Percentiles rank a stretch among this genome's conserved stretches.
Evolutionary conservation across 1,140 invertebrate species (phyloP).

Genomic region (Hyles vespertilio): DNA sequence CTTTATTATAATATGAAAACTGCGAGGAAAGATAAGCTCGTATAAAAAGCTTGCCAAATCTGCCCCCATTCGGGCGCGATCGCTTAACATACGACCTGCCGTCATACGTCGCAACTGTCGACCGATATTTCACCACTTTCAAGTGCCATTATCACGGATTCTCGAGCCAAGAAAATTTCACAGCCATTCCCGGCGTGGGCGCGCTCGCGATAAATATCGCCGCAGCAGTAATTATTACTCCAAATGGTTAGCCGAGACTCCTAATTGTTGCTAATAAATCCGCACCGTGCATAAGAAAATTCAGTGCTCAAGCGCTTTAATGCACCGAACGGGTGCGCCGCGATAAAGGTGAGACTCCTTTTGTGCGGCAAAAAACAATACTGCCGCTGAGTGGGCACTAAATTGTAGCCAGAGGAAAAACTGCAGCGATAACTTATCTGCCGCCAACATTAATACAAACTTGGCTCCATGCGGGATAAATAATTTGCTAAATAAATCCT

Average conservation of each 20-base stretch:
- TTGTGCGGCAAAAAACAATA: conserved; percentile 3
- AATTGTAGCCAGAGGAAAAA: conserved; percentile 13
- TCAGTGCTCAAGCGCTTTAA: conserved; percentile 16
- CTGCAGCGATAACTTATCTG: conserved; percentile 16
- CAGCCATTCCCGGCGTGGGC: conserved; percentile 4
- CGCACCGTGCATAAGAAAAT: conserved; percentile 19
- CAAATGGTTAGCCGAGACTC: conserved; percentile 11
- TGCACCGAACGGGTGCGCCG: not conserved
- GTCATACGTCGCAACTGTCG: conserved; percentile 16
- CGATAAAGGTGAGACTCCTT: conserved; percentile 11
- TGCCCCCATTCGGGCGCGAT: conserved; percentile 1
- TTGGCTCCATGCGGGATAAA: conserved; percentile 5
- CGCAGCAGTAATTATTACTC: conserved; percentile 21
- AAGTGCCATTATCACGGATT: conserved; percentile 14
- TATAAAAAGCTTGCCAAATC: no score
- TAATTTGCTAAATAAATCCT: conserved; percentile 17
- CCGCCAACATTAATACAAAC: not conserved
- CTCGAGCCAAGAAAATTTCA: conserved; percentile 24
- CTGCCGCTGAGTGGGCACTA: conserved; percentile 8
- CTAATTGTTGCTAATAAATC: conserved; percentile 28
- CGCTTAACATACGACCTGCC: conserved; percentile 12
- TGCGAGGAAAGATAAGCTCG: no score
- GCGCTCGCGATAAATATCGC: conserved; percentile 15
- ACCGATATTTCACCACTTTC: conserved; percentile 16
- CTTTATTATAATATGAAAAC: no score